Conservation (phyloP, 2,797 vertebrate species). For the Rhabdophis nuchalis region DNA sequence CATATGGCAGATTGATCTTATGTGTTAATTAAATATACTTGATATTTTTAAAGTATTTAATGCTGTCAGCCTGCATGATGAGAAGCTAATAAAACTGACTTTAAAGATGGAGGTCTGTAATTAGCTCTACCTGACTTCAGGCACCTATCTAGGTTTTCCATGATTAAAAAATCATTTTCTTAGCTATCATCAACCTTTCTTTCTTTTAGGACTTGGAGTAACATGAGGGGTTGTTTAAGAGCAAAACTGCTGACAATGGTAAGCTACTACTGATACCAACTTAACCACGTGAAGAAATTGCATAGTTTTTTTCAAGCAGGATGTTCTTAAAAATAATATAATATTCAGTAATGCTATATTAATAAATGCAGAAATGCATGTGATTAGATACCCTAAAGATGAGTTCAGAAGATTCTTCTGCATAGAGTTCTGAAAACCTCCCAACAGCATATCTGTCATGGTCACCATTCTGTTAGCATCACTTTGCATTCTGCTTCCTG, state of each 20-base stretch:
- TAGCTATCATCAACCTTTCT: not conserved
- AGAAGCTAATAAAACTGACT: slow-evolving; percentile 68
- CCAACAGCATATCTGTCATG: not conserved
- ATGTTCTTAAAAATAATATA: not conserved
- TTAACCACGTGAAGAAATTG: not conserved
- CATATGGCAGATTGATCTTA: not conserved
- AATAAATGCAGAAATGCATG: not conserved
- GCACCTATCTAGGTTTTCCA: slow-evolving; percentile 6
- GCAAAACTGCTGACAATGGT: slow-evolving; percentile 7
- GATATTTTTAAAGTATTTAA: not conserved
- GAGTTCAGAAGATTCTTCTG: not conserved
- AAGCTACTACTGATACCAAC: not conserved
- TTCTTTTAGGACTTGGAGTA: not conserved
- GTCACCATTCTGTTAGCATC: not conserved
- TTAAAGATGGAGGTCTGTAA: slow-evolving; percentile 67
- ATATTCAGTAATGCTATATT: not conserved
- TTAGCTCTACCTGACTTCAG: slow-evolving; percentile 79
- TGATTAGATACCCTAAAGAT: not conserved
- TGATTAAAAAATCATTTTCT: rapidly evolving
- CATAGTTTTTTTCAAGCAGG: not conserved
- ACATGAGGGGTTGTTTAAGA: not conserved
- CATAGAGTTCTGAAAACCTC: not conserved
- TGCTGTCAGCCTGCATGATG: slow-evolving; percentile 69
- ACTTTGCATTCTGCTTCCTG: not conserved
- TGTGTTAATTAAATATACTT: not conserved